Percentiles rank a stretch among this genome's conserved stretches.
Evolutionary conservation across 1,140 invertebrate genomes (phyloP).

Genomic region (Pseudoatta argentina): DNA sequence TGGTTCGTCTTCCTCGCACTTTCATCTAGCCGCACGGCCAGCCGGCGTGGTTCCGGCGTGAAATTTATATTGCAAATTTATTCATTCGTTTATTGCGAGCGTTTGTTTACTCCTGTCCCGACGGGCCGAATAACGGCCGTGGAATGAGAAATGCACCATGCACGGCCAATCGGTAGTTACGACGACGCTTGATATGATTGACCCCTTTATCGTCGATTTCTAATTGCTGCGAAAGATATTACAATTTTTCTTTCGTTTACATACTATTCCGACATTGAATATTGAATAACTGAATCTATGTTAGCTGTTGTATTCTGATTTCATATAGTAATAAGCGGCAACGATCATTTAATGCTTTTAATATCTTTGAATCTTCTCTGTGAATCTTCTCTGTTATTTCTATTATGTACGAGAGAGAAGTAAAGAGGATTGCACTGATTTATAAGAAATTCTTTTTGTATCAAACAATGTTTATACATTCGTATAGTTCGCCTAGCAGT

Average conservation of each 20-base stretch:
- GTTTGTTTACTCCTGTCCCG: constrained; percentile 67
- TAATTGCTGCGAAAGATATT: constrained; percentile 19
- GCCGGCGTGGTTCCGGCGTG: constrained; percentile 55
- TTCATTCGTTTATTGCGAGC: constrained; percentile 77
- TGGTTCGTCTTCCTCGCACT: constrained; percentile 23
- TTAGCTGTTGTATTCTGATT: too few relatives aligned
- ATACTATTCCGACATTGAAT: background rate
- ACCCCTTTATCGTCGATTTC: constrained; percentile 18
- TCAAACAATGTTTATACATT: background rate
- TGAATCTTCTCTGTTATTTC: too few relatives aligned
- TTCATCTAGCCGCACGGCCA: constrained; percentile 22
- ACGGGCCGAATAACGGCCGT: constrained; percentile 56
- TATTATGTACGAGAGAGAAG: background rate
- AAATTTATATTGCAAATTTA: constrained; percentile 81
- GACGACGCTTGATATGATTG: constrained; percentile 40
- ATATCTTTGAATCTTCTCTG: background rate
- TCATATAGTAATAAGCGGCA: background rate
- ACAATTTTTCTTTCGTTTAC: constrained; percentile 10
- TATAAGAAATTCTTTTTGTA: background rate
- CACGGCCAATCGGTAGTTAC: background rate
- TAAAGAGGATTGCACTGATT: background rate
- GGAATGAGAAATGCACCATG: constrained; percentile 30
- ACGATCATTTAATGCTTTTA: background rate
- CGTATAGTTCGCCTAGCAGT: background rate
- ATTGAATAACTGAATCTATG: background rate